A percentile compares a stretch with the other conserved stretches of the same genome.
Conservation (phyloP, 2,888 invertebrate species). For the Netelia virgata region DNA sequence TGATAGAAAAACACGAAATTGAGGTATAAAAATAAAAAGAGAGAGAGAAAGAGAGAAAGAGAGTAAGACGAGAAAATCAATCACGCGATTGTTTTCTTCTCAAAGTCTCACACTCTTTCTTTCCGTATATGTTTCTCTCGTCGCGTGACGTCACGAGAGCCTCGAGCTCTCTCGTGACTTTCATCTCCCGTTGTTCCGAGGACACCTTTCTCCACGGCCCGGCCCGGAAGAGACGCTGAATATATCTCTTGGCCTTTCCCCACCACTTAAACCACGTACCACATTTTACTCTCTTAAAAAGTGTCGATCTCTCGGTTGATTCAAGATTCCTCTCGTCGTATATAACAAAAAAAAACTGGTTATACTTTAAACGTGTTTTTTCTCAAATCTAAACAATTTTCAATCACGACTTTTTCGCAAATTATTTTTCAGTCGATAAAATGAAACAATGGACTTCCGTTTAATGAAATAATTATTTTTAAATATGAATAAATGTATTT, state of each 20-base stretch:
- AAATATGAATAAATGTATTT: too few relatives aligned
- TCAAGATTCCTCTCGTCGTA: neutral
- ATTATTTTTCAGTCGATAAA: too few relatives aligned
- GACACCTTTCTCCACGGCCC: conserved; percentile 53
- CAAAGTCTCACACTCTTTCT: conserved; percentile 30
- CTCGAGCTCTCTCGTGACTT: conserved; percentile 59
- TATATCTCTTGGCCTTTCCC: conserved; percentile 4
- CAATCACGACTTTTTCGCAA: too few relatives aligned
- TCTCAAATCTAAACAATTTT: too few relatives aligned
- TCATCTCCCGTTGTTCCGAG: conserved; percentile 51
- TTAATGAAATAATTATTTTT: too few relatives aligned
- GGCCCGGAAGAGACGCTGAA: conserved; percentile 22
- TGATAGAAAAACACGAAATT: neutral
- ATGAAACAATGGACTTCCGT: too few relatives aligned
- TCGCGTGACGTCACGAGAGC: conserved; percentile 47
- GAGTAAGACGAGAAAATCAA: conserved; percentile 15
- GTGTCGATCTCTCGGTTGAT: neutral
- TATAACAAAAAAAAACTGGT: neutral
- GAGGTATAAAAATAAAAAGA: neutral
- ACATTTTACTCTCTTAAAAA: conserved; percentile 9
- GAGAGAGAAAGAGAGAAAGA: neutral
- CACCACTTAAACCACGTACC: neutral
- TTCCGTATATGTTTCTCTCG: conserved; percentile 18
- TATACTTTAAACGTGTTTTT: neutral
- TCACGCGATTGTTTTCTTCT: conserved; percentile 35